Conservation (phyloP, 2,888 invertebrate species). For the Smittia sp. region DNA sequence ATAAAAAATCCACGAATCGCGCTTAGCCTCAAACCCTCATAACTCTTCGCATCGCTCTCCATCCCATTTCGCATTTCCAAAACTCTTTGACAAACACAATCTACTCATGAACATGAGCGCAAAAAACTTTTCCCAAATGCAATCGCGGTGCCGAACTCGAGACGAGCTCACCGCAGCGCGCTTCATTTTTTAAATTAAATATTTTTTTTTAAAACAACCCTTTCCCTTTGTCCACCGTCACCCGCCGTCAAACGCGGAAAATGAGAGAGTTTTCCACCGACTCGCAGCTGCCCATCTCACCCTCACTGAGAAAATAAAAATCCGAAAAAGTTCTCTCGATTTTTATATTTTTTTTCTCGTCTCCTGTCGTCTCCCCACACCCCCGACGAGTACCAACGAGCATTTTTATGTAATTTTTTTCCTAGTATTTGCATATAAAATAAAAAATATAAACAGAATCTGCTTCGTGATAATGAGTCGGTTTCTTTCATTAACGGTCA, state of each 20-base stretch:
- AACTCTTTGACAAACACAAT: background rate
- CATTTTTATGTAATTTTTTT: conserved; percentile 30
- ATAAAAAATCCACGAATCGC: background rate
- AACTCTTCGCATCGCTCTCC: background rate
- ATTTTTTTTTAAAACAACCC: conserved; percentile 10
- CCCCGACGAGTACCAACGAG: background rate
- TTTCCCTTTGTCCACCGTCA: background rate
- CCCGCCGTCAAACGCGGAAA: conserved; percentile 25
- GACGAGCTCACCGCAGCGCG: background rate
- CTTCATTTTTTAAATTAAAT: conserved; percentile 31
- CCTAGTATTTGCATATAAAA: conserved; percentile 28
- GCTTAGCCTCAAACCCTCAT: background rate
- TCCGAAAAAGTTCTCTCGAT: conserved; percentile 23
- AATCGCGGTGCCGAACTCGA: background rate
- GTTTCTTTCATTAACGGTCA: background rate
- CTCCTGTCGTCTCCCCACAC: background rate
- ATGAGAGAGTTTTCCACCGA: conserved; percentile 26
- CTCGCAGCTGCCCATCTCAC: conserved; percentile 26
- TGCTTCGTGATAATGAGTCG: background rate
- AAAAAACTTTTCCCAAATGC: background rate
- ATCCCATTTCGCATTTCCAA: background rate
- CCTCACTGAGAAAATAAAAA: conserved; percentile 13
- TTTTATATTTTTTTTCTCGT: background rate
- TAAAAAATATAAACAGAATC: background rate
- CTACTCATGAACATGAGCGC: background rate